Evolutionary conservation across 1,140 invertebrate species (phyloP), one percentile per base, ranked within the genome.

Genomic region (Leucophenga varia): DNA sequence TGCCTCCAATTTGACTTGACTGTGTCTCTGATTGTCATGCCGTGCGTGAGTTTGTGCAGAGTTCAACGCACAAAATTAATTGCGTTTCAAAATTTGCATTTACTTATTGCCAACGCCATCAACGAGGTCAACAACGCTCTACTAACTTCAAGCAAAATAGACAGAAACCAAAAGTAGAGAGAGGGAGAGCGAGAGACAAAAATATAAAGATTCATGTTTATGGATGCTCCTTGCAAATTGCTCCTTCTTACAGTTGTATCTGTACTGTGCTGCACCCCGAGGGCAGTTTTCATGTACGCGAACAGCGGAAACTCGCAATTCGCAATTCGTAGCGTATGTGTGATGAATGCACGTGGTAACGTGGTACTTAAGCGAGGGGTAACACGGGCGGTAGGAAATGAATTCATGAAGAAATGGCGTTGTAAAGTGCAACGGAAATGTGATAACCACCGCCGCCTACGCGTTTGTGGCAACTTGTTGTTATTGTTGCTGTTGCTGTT

Each of bases 301-400:
- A 12, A 41, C 36, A 43, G 35, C 35, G 38, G 22, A n/a, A n/a
- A n/a, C n/a, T 35, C 37, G 49, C 46, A 59, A 59, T 36, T 37
- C 37, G 51, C 52, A 55, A 63, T 59, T 64, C 59, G 56, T 53
- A 59, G 56, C 60, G 59, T 63, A 63, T 63, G 60, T 53, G 60
- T 63, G 60, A 63, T 63, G 64, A 64, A 63, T 63, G n/a, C n/a
- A n/a, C n/a, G n/a, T n/a, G n/a, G n/a, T n/a, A n/a, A n/a, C n/a
- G n/a, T n/a, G n/a, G 59, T 56, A 56, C 42, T 37, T 31, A 49
- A 34, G 55, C 59, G 44, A 37, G 55, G 55, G 45, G 52, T 57
- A 47, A 42, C 41, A 28, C 17, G 25, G 12, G 25, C 25, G 6
- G 6, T 7, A 12, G 25, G 25, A 12, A 6, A 28, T 20, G 21